Conservation (phyloP, 2,113 vertebrate genomes). For the Macquaria australasica region DNA sequence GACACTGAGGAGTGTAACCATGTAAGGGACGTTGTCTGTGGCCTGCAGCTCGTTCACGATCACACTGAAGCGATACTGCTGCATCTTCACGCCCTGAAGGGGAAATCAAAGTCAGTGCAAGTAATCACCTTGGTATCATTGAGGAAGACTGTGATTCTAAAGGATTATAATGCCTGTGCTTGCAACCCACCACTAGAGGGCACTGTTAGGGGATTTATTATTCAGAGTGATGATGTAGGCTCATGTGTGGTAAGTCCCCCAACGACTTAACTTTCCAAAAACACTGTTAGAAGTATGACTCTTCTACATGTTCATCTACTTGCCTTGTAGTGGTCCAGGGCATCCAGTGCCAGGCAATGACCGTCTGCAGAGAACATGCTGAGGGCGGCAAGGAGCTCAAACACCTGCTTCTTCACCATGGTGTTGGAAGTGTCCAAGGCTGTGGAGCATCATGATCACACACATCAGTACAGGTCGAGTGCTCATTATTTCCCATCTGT, state of each 20-base stretch:
- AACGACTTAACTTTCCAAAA: not conserved
- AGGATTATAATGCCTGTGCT: not conserved
- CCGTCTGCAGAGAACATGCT: slow-evolving; percentile 94
- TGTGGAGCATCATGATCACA: slow-evolving; percentile 71
- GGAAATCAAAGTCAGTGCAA: slow-evolving; percentile 31
- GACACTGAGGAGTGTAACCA: slow-evolving; percentile 93
- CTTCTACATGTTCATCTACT: slow-evolving; percentile 54
- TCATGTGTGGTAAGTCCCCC: not conserved
- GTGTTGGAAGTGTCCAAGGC: slow-evolving; percentile 96
- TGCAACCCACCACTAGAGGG: slow-evolving; percentile 52
- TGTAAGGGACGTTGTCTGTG: slow-evolving; percentile 94
- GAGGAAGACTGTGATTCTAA: not conserved
- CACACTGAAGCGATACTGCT: slow-evolving; percentile 97
- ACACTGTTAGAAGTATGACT: not conserved
- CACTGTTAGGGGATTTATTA: not conserved
- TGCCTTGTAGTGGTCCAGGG: slow-evolving; percentile 98
- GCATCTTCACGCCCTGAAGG: slow-evolving; percentile 90
- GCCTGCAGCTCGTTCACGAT: slow-evolving; percentile 93
- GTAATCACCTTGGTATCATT: not conserved
- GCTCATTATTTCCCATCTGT: not conserved
- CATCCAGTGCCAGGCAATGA: slow-evolving; percentile 91
- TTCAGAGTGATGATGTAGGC: not conserved
- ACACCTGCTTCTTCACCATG: slow-evolving; percentile 99
- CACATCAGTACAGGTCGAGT: not conserved
- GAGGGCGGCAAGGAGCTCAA: slow-evolving; percentile 95